Percentiles rank a stretch among this genome's conserved stretches.
Evolutionary conservation across 2,113 vertebrate genomes (phyloP).

Genomic region (Charadrius vociferus): DNA sequence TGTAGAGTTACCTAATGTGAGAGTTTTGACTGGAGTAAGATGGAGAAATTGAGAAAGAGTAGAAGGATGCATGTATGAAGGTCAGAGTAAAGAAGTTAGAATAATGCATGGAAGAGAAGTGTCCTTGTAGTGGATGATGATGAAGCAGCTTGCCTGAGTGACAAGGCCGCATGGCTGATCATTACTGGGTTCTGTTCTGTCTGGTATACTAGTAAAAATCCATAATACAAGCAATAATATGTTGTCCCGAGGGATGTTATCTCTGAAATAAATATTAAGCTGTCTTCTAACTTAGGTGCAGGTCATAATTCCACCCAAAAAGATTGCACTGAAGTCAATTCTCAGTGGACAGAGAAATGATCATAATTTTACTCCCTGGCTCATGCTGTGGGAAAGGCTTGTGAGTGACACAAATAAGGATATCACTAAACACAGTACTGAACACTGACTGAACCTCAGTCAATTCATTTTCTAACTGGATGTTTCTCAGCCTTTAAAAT

Average conservation of each 20-base stretch:
- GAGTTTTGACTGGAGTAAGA: neutral
- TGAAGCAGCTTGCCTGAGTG: neutral
- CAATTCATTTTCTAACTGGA: neutral
- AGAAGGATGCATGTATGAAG: neutral
- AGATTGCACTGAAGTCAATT: neutral
- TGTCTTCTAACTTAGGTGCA: neutral
- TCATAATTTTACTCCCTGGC: neutral
- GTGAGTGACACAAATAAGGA: neutral
- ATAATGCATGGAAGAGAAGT: neutral
- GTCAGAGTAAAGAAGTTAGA: neutral
- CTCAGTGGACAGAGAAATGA: neutral
- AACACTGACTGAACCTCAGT: neutral
- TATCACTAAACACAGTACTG: neutral
- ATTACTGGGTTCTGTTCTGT: neutral
- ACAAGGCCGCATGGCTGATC: neutral
- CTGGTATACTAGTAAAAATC: neutral
- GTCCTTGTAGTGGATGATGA: neutral
- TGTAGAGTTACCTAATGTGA: neutral
- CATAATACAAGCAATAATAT: neutral
- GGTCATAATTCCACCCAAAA: neutral
- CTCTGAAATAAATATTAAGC: conserved; percentile 6
- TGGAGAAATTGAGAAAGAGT: neutral
- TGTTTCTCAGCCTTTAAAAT: neutral
- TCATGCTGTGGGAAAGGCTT: neutral
- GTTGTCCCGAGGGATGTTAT: neutral